Percentiles rank a stretch among this genome's conserved stretches.
These are phyloP conservation scores for Drosophila tanythrix DNA, from an alignment of 2,888 invertebrate genomes.

Conservation along the genomic window DNA sequence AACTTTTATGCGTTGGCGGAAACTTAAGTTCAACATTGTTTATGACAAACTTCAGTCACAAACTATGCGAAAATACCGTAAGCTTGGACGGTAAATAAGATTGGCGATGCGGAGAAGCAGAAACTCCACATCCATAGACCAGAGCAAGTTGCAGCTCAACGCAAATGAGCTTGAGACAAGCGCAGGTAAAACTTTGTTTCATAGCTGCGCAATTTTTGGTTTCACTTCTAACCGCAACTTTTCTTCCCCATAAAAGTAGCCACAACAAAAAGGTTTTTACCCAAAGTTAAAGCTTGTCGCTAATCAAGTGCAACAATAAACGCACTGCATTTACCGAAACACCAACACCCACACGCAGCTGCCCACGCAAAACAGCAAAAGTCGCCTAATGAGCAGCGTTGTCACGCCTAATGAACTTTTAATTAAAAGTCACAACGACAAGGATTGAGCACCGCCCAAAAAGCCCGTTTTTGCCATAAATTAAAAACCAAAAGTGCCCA, in stretches of 20 bases:
- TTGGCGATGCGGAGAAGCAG: neutral
- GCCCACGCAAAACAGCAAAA: conserved; percentile 32
- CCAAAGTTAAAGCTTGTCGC: conserved; percentile 56
- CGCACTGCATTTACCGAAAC: conserved; percentile 34
- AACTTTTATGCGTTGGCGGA: conserved; percentile 65
- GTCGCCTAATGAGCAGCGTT: conserved; percentile 66
- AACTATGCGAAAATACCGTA: conserved; percentile 73
- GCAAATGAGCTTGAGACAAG: conserved; percentile 57
- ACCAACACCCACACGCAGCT: too few relatives aligned
- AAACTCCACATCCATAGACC: neutral
- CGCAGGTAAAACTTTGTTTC: conserved; percentile 55
- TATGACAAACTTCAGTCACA: conserved; percentile 74
- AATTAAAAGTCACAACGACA: conserved; percentile 70
- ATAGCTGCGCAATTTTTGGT: conserved; percentile 55
- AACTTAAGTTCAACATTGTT: conserved; percentile 68
- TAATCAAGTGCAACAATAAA: conserved; percentile 69
- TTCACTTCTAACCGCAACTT: conserved; percentile 1
- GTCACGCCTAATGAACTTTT: conserved; percentile 79
- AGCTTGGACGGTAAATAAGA: conserved; percentile 35
- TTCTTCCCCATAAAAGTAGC: conserved; percentile 48
- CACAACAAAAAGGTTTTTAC: conserved; percentile 28
- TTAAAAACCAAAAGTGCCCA: conserved; percentile 52
- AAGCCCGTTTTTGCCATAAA: conserved; percentile 67
- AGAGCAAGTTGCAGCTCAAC: conserved; percentile 22
- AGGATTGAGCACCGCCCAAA: conserved; percentile 40